Percentiles rank a stretch among this genome's conserved stretches.
phyloP scores from a whole-genome alignment of 2,797 vertebrate species.

The Enteromius unitaeniatus region DNA sequence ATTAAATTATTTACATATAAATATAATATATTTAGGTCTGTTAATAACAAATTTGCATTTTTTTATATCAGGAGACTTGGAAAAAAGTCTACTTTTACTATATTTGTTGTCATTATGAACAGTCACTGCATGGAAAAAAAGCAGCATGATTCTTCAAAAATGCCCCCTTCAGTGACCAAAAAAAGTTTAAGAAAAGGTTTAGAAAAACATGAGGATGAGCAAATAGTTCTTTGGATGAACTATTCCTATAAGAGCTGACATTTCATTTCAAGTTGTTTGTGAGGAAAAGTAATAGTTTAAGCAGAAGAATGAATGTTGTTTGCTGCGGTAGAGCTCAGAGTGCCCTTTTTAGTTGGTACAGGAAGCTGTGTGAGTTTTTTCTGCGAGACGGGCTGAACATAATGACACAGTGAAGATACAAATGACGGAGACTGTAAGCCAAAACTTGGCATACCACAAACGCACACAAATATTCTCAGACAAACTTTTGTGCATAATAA shows the following conservation, averaged over 20 bases:
- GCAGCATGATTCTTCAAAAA: neutral
- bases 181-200: neutral
- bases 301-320: constrained; percentile 40
- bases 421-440: constrained; percentile 55
- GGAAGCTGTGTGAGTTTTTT: constrained; percentile 49
- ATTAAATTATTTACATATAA: neutral
- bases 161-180: neutral
- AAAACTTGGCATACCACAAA: constrained; percentile 52
- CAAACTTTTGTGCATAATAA: neutral
- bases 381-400: constrained; percentile 57
- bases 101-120: neutral
- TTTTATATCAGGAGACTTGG: neutral
- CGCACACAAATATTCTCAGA: constrained; percentile 21
- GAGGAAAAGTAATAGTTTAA: constrained; percentile 27
- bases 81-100: neutral
- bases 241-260: constrained; percentile 20
- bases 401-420: constrained; percentile 62
- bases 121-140: neutral
- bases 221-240: neutral
- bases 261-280: constrained; percentile 20
- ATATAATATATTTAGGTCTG: neutral
- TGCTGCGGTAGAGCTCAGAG: constrained; percentile 23
- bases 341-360: constrained; percentile 55
- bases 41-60: neutral
- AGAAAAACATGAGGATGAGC: neutral